These are phyloP conservation scores for Chlorospingus flavigularis DNA, from an alignment of 2,797 vertebrate genomes.

Conservation along the genomic window DNA sequence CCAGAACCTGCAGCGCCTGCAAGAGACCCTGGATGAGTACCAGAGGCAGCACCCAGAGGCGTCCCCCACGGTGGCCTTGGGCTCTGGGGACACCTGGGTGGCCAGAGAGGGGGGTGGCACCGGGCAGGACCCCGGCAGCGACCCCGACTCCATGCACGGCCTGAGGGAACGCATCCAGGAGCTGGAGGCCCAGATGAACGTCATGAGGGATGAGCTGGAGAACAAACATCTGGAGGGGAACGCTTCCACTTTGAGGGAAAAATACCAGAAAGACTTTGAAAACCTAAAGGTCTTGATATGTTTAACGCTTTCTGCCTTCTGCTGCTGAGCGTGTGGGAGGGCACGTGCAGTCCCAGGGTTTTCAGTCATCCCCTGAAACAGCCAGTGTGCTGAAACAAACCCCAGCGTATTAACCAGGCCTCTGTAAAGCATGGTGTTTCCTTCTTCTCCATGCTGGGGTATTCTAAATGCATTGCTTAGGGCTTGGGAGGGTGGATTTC, in stretches of 20 bases:
- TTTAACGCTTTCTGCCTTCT: not conserved
- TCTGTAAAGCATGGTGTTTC: not conserved
- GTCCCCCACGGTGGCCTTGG: not conserved
- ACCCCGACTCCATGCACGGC: conserved; percentile 80
- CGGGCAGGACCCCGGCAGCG: conserved; percentile 1
- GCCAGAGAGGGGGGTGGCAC: conserved; percentile 61
- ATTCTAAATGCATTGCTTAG: conserved; percentile 38
- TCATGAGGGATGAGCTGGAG: conserved; percentile 92
- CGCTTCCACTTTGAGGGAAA: conserved; percentile 85
- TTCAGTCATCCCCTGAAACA: not conserved
- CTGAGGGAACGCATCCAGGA: conserved; percentile 90
- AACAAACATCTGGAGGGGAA: conserved; percentile 87
- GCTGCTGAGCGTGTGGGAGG: not conserved
- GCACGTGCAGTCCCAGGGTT: fast-evolving
- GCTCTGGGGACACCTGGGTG: not conserved
- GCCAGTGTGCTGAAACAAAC: not conserved
- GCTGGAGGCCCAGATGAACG: conserved; percentile 90
- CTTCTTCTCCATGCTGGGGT: not conserved
- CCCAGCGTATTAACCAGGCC: not conserved
- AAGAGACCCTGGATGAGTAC: conserved; percentile 71
- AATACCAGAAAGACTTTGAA: conserved; percentile 98
- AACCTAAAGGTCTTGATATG: conserved; percentile 88
- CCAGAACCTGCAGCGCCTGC: conserved; percentile 78
- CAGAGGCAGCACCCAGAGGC: conserved; percentile 54
- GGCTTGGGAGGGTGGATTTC: not conserved